Evolutionary conservation across 2,113 vertebrate genomes (phyloP).

Genomic region (Amazona guildingii): DNA sequence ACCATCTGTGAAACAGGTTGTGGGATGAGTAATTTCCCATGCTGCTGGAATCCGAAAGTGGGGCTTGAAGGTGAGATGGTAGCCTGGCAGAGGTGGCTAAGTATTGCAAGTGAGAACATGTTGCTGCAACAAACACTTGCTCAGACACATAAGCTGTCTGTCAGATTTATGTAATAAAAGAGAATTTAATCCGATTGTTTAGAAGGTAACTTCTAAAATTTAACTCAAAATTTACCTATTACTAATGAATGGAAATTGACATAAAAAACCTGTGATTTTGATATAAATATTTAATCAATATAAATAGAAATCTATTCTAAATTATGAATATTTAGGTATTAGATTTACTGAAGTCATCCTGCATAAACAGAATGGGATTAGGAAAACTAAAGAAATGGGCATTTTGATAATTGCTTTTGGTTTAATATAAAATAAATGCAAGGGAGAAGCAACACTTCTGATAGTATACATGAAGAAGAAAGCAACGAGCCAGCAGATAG

Average conservation of each 20-base stretch:
- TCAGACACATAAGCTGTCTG: background rate
- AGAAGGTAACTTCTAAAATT: background rate
- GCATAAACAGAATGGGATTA: background rate
- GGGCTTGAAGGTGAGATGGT: background rate
- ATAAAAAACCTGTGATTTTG: background rate
- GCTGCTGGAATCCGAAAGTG: background rate
- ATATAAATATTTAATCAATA: background rate
- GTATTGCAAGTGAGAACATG: background rate
- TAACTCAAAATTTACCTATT: background rate
- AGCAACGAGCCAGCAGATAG: background rate
- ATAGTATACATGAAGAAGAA: background rate
- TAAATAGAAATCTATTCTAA: background rate
- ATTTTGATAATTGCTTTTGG: background rate
- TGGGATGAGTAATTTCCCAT: background rate
- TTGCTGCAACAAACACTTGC: background rate
- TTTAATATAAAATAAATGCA: background rate
- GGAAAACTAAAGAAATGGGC: background rate
- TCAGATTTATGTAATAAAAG: background rate
- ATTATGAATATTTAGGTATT: background rate
- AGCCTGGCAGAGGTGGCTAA: background rate
- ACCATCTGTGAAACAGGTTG: background rate
- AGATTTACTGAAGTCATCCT: background rate
- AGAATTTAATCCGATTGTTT: background rate
- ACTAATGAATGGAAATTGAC: background rate
- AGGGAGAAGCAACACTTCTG: background rate